phyloP scores from a whole-genome alignment of 2,888 invertebrate genomes.

The Dryadula phaetusa region DNA sequence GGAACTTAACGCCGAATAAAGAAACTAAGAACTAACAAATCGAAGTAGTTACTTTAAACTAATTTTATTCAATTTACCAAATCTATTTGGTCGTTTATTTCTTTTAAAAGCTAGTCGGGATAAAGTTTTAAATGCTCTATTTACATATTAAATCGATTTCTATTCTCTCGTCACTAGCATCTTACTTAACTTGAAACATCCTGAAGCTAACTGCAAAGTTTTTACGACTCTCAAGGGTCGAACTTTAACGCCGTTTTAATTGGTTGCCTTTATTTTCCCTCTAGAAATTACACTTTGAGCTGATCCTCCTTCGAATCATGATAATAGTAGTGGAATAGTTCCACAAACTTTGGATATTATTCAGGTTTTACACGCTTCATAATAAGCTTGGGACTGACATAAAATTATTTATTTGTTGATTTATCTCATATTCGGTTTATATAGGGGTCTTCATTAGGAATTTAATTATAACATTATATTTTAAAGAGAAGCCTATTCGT shows the following conservation, averaged over 20 bases:
- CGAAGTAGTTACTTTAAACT: neutral
- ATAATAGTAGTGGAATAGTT: conserved; percentile 33
- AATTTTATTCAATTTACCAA: conserved; percentile 24
- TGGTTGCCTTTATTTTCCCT: conserved; percentile 48
- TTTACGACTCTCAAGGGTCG: conserved; percentile 48
- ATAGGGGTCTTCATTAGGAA: neutral
- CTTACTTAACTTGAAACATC: conserved; percentile 42
- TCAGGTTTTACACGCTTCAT: conserved; percentile 11
- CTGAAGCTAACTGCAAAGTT: conserved; percentile 44
- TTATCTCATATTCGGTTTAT: neutral
- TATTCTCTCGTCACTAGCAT: conserved; percentile 32
- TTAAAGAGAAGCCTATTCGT: too few species aligned
- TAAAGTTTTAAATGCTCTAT: conserved; percentile 33
- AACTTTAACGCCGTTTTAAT: conserved; percentile 50
- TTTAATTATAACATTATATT: too few species aligned
- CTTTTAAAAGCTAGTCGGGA: conserved; percentile 27
- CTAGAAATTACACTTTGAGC: conserved; percentile 45
- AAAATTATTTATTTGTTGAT: neutral
- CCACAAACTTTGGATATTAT: conserved; percentile 16
- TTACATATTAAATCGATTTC: conserved; percentile 43
- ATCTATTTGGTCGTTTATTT: conserved; percentile 17
- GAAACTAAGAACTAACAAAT: neutral
- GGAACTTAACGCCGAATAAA: too few species aligned
- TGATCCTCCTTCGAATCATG: conserved; percentile 40
- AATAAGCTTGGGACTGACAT: conserved; percentile 1